phyloP scores from a whole-genome alignment of 2,797 vertebrate genomes.

The Aldrovandia affinis region DNA sequence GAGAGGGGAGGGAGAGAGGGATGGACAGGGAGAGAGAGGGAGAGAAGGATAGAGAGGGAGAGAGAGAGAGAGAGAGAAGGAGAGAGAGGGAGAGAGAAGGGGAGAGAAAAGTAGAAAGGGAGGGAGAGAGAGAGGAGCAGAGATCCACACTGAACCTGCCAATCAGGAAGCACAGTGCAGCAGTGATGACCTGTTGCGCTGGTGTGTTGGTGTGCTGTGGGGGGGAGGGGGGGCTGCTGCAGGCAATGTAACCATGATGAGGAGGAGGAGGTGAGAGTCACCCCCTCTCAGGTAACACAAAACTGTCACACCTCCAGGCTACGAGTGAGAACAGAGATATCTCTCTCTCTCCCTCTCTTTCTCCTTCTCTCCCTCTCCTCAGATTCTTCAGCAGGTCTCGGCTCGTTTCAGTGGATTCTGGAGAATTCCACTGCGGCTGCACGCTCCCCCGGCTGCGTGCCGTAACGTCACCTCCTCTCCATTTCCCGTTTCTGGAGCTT shows the following conservation, averaged over 20 bases:
- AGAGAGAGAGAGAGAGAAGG: neutral
- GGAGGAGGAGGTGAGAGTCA: neutral
- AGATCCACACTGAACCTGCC: neutral
- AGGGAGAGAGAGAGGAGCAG: neutral
- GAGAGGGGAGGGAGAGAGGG: slow-evolving; percentile 37
- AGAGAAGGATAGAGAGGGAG: neutral
- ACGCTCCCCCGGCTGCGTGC: neutral
- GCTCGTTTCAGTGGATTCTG: slow-evolving; percentile 9
- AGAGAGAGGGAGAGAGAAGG: slow-evolving; percentile 18
- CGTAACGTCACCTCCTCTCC: neutral
- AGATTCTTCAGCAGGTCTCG: slow-evolving; percentile 24
- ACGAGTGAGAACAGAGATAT: neutral
- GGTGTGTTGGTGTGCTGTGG: neutral
- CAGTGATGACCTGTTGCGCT: slow-evolving; percentile 29
- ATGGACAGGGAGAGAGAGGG: neutral
- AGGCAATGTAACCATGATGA: neutral
- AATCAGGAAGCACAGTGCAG: neutral
- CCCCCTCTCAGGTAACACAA: slow-evolving; percentile 24
- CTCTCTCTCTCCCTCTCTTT: neutral
- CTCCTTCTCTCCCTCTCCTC: neutral
- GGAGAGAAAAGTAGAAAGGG: neutral
- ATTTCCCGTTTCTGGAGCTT: neutral
- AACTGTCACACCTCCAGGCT: slow-evolving; percentile 10
- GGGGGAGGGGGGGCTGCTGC: neutral
- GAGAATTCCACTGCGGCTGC: neutral